Conservation (phyloP, 2,888 invertebrate genomes). For the Tachina lurida region DNA sequence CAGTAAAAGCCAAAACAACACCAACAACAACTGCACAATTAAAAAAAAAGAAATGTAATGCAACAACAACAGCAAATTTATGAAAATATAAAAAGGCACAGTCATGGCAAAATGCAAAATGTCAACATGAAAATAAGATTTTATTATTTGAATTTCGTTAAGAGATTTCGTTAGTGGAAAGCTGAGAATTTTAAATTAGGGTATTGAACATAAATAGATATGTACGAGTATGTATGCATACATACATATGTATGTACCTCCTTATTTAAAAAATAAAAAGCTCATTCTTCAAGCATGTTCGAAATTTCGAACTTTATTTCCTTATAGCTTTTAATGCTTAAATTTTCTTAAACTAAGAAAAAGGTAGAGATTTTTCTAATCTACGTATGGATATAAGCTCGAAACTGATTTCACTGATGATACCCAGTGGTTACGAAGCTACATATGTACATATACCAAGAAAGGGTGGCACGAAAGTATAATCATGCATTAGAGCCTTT, state of each 20-base stretch:
- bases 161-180: background rate
- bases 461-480: too few relatives aligned
- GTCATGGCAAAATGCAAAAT: conserved; percentile 50
- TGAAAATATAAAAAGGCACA: conserved; percentile 28
- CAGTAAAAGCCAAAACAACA: conserved; percentile 20
- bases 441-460: too few relatives aligned
- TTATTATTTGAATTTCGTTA: background rate
- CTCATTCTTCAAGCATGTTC: too few relatives aligned
- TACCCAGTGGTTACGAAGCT: too few relatives aligned
- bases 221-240: background rate
- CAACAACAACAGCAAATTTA: conserved; percentile 33
- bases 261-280: background rate
- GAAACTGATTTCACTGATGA: too few relatives aligned
- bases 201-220: background rate
- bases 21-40: conserved; percentile 10
- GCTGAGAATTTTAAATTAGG: too few relatives aligned
- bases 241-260: background rate
- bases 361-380: too few relatives aligned
- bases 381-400: too few relatives aligned
- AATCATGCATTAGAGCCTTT: too few relatives aligned
- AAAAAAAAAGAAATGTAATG: conserved; percentile 41
- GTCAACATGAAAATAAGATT: conserved; percentile 23
- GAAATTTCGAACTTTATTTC: too few relatives aligned
- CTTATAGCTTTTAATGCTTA: too few relatives aligned
- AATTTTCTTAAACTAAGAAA: too few relatives aligned